phyloP scores from a whole-genome alignment of 2,113 vertebrate species.

The Chitala chitala region DNA sequence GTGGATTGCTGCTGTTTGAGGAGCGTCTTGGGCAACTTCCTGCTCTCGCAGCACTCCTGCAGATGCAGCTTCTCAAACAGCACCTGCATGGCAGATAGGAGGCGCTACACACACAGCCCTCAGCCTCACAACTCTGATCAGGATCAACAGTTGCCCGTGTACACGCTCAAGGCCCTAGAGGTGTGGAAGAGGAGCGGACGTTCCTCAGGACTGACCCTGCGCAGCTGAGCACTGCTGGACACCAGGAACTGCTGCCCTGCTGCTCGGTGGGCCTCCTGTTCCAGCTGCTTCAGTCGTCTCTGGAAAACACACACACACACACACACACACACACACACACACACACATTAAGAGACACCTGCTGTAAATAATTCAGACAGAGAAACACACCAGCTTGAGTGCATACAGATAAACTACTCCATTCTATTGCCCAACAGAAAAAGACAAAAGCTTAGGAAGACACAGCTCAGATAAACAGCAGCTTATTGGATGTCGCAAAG shows the following conservation, averaged over 20 bases:
- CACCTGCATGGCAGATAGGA: constrained; percentile 58
- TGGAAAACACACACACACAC: constrained; percentile 41
- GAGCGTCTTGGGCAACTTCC: constrained; percentile 66
- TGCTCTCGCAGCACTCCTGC: constrained; percentile 64
- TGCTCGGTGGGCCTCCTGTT: constrained; percentile 74
- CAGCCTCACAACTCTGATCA: background rate
- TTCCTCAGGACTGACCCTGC: constrained; percentile 68
- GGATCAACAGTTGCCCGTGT: no score
- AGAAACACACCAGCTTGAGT: no score
- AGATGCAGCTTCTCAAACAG: constrained; percentile 83
- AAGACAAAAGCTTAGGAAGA: no score
- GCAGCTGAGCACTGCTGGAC: constrained; percentile 78
- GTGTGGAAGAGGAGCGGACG: no score
- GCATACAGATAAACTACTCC: no score
- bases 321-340: no score
- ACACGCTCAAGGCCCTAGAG: background rate
- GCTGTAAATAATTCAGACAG: no score
- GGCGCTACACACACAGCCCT: background rate
- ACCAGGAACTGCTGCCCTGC: constrained; percentile 81
- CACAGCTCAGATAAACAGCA: no score
- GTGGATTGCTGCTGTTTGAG: constrained; percentile 72
- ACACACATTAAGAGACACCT: no score
- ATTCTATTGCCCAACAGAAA: no score
- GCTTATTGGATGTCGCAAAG: no score
- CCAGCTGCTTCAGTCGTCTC: constrained; percentile 76